Conservation (phyloP, 2,888 invertebrate species). For the Camponotus fellah region DNA sequence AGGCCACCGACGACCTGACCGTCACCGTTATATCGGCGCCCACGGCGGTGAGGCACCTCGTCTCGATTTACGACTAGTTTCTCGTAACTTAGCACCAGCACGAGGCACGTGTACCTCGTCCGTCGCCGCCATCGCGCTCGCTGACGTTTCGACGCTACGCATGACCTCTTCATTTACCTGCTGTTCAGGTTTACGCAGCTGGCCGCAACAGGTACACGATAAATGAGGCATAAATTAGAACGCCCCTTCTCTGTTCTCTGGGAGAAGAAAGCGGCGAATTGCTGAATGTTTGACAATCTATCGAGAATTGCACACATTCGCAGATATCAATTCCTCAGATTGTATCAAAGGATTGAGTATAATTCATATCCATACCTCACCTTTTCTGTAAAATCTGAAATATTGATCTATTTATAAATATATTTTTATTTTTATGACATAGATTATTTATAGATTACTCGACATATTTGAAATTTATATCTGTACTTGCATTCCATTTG, state of each 20-base stretch:
- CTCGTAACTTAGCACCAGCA: conserved; percentile 67
- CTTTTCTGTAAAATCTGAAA: neutral
- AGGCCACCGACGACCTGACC: conserved; percentile 81
- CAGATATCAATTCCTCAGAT: neutral
- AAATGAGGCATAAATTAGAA: conserved; percentile 60
- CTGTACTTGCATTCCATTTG: neutral
- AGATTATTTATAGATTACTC: neutral
- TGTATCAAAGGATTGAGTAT: neutral
- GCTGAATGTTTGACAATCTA: conserved; percentile 28
- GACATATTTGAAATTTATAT: neutral
- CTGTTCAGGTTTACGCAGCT: conserved; percentile 70
- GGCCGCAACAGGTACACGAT: conserved; percentile 62
- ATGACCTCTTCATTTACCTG: conserved; percentile 76
- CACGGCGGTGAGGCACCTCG: conserved; percentile 77
- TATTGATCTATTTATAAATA: conserved; percentile 2
- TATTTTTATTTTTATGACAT: neutral
- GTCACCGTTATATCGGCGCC: conserved; percentile 85
- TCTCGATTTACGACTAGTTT: conserved; percentile 77
- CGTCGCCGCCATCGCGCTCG: conserved; percentile 1
- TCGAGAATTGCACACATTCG: conserved; percentile 12
- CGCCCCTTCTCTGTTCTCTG: conserved; percentile 19
- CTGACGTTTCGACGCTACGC: conserved; percentile 69
- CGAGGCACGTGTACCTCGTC: conserved; percentile 64
- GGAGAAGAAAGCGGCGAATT: conserved; percentile 45
- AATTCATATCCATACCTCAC: neutral